Conservation (phyloP, 1,140 invertebrate species). For the Panagrolaimus sp. region DNA sequence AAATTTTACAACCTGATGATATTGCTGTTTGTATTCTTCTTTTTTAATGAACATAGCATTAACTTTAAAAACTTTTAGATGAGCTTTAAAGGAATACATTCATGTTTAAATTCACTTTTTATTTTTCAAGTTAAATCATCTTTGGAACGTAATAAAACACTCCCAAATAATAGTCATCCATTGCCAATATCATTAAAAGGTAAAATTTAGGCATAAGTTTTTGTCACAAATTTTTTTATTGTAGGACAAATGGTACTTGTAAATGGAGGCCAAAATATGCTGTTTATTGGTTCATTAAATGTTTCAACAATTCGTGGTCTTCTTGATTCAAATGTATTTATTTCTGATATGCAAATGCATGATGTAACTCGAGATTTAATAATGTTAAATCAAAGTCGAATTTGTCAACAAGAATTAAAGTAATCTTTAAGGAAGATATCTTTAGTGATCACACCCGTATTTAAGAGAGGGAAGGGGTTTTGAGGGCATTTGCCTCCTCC, state of each 20-base stretch:
- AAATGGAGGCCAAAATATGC: conserved; percentile 58
- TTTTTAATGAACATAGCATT: too few species aligned
- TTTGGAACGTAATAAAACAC: not conserved
- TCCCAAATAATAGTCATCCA: too few species aligned
- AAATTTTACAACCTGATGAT: conserved; percentile 59
- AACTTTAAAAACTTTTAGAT: too few species aligned
- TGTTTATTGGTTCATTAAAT: conserved; percentile 61
- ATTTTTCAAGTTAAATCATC: conserved; percentile 30
- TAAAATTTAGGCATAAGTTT: too few species aligned
- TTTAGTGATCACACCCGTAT: too few species aligned
- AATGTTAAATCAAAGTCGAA: conserved; percentile 57
- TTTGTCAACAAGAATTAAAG: conserved; percentile 60
- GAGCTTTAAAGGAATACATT: conserved; percentile 57
- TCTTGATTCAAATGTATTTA: conserved; percentile 56
- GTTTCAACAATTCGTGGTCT: conserved; percentile 55
- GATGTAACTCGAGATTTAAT: conserved; percentile 61
- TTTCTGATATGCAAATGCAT: conserved; percentile 60
- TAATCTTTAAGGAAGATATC: too few species aligned
- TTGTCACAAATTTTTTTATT: too few species aligned
- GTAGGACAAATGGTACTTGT: conserved; percentile 60
- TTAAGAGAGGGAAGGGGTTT: too few species aligned
- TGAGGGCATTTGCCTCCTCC: too few species aligned
- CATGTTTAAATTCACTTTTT: conserved; percentile 21
- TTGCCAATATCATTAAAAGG: too few species aligned
- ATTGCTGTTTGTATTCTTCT: too few species aligned